Evolutionary conservation across 2,113 vertebrate species (phyloP).

Genomic region (Nothobranchius kuhntae): DNA sequence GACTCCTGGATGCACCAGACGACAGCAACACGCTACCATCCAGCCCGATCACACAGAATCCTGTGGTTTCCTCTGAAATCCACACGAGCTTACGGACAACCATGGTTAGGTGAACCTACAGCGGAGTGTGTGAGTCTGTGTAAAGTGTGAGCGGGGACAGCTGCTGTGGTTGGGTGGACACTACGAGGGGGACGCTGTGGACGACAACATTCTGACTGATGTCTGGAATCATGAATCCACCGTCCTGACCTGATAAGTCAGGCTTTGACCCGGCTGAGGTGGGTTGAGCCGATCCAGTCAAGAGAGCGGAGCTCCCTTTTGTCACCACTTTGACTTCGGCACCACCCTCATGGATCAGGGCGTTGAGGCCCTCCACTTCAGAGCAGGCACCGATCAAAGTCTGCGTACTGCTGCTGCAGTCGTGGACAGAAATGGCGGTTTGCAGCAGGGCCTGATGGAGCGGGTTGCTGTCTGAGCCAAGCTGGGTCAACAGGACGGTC

Average conservation of each 20-base stretch:
- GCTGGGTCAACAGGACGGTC: constrained; percentile 80
- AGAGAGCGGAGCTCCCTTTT: constrained; percentile 72
- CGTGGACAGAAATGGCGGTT: constrained; percentile 61
- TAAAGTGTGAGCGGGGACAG: constrained; percentile 73
- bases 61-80: no score
- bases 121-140: constrained; percentile 62
- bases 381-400: constrained; percentile 89
- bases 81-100: no score
- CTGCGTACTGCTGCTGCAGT: constrained; percentile 65
- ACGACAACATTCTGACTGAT: constrained; percentile 74
- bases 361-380: constrained; percentile 90
- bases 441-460: constrained; percentile 85
- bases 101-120: no score
- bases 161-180: constrained; percentile 63
- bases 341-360: constrained; percentile 90
- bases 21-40: no score
- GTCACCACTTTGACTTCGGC: constrained; percentile 91
- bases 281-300: constrained; percentile 23
- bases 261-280: constrained; percentile 76
- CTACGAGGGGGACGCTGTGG: constrained; percentile 74
- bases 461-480: constrained; percentile 58
- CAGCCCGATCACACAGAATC: no score
- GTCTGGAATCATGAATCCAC: constrained; percentile 62
- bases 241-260: constrained; percentile 29
- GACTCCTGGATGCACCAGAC: no score